Percentiles rank a stretch among this genome's conserved stretches.
Conservation (phyloP, 2,888 invertebrate species). For the Tenthredo livida region DNA sequence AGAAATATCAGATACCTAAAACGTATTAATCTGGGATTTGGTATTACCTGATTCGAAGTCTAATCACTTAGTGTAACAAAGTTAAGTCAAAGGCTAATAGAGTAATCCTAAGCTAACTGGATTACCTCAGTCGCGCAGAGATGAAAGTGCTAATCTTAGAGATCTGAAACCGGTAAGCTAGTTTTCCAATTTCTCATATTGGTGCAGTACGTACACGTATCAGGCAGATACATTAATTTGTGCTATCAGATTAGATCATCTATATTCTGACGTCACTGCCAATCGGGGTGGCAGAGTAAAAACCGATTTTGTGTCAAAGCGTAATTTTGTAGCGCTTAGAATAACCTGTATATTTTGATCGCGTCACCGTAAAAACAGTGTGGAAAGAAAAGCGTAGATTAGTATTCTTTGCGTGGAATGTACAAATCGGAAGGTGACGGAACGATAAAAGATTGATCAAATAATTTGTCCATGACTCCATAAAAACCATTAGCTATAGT, state of each 20-base stretch:
- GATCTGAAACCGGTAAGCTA: conserved; percentile 25
- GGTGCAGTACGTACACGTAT: neutral
- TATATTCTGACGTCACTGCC: neutral
- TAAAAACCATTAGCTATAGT: conserved; percentile 1
- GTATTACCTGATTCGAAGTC: neutral
- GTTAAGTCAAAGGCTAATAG: conserved; percentile 25
- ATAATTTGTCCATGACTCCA: neutral
- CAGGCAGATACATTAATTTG: neutral
- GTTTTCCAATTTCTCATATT: conserved; percentile 11
- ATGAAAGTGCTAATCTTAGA: conserved; percentile 8
- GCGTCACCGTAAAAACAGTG: neutral
- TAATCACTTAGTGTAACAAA: conserved; percentile 14
- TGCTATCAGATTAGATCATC: neutral
- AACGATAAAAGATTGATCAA: neutral
- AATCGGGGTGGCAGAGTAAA: neutral
- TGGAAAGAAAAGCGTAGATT: neutral
- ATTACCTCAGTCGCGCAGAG: conserved; percentile 8
- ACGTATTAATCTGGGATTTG: conserved; percentile 16
- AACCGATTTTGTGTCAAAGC: neutral
- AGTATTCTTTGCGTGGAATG: conserved; percentile 7
- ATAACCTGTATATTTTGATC: neutral
- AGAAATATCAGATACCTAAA: neutral
- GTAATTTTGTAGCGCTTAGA: neutral
- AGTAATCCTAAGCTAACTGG: conserved; percentile 16
- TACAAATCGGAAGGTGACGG: neutral